A percentile compares a stretch with the other conserved stretches of the same genome.
These are phyloP conservation scores for Lysiphlebus fabarum DNA, from an alignment of 1,140 invertebrate genomes.

Conservation along the genomic window DNA sequence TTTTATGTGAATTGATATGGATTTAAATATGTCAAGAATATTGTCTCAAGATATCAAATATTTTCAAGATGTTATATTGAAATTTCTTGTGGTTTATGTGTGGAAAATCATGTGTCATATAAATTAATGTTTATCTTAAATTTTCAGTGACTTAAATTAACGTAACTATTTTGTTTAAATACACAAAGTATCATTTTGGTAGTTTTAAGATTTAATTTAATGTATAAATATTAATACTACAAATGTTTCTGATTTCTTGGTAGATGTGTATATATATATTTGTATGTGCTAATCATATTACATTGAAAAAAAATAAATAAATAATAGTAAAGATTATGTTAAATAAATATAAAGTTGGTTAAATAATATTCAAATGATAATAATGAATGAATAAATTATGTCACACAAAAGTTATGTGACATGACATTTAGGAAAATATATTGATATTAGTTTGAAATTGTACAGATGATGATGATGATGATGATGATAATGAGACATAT, in stretches of 20 bases:
- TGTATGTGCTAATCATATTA: no score
- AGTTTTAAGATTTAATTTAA: conserved; percentile 42
- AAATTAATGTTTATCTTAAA: conserved; percentile 44
- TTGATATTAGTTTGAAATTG: no score
- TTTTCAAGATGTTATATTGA: conserved; percentile 35
- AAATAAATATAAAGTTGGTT: no score
- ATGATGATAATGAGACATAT: conserved; percentile 41
- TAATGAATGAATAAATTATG: no score
- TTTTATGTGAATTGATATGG: no score
- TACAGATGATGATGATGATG: no score
- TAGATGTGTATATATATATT: conserved; percentile 25
- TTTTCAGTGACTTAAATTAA: conserved; percentile 34
- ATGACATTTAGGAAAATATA: no score
- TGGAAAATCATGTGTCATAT: conserved; percentile 26
- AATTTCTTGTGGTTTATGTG: conserved; percentile 38
- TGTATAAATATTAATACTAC: conserved; percentile 49
- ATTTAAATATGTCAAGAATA: background rate
- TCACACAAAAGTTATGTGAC: no score
- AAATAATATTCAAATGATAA: no score
- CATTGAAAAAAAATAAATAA: no score
- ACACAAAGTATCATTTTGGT: conserved; percentile 27
- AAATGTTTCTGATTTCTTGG: conserved; percentile 11
- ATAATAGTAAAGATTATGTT: no score
- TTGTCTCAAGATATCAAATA: conserved; percentile 21
- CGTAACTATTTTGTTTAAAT: conserved; percentile 24